Conservation (phyloP, 2,888 invertebrate genomes). For the Platerodrilus igneus region DNA sequence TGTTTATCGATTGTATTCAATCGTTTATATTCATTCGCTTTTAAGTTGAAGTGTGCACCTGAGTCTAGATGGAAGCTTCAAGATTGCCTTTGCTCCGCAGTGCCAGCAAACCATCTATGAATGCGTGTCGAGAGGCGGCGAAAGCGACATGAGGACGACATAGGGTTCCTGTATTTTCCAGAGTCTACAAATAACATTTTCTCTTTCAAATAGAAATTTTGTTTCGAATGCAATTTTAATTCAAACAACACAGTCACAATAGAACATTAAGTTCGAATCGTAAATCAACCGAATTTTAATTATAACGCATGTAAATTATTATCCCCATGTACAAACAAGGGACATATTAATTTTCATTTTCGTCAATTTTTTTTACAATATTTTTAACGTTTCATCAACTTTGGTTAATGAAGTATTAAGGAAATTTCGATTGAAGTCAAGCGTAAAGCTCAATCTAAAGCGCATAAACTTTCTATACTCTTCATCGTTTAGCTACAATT, state of each 20-base stretch:
- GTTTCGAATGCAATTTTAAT: conserved; percentile 23
- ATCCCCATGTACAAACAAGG: too few relatives aligned
- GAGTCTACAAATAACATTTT: too few relatives aligned
- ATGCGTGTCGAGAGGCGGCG: conserved; percentile 26
- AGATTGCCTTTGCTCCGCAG: conserved; percentile 34
- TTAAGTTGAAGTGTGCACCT: conserved; percentile 36
- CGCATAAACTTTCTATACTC: too few relatives aligned
- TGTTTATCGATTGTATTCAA: conserved; percentile 40
- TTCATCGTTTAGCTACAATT: too few relatives aligned
- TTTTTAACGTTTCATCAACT: too few relatives aligned
- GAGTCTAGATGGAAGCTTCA: conserved; percentile 34
- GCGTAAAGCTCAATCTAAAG: too few relatives aligned
- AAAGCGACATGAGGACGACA: conserved; percentile 10
- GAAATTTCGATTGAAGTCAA: too few relatives aligned
- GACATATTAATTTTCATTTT: too few relatives aligned
- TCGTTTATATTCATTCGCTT: conserved; percentile 39
- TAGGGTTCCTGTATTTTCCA: too few relatives aligned
- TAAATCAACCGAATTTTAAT: conserved; percentile 23
- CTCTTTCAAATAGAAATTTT: conserved; percentile 23
- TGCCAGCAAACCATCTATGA: conserved; percentile 31
- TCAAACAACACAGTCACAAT: conserved; percentile 25
- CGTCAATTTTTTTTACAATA: too few relatives aligned
- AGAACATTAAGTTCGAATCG: conserved; percentile 20
- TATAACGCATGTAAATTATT: too few relatives aligned
- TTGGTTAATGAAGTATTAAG: too few relatives aligned